A percentile compares a stretch with the other conserved stretches of the same genome.
Evolutionary conservation across 1,140 invertebrate genomes (phyloP).

Genomic region (Agrypnia vestita): DNA sequence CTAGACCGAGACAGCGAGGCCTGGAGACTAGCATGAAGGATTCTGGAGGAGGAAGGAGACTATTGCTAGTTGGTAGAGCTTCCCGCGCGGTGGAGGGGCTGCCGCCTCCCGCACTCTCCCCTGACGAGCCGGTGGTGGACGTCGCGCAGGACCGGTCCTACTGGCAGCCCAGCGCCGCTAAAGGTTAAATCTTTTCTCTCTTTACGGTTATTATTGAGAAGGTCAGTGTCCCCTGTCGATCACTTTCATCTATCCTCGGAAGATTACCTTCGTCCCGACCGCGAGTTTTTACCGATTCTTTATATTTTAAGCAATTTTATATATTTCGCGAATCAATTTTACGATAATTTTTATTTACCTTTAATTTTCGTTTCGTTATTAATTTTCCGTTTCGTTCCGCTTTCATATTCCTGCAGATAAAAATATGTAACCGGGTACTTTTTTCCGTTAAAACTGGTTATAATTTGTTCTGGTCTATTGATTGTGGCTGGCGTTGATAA

Average conservation of each 20-base stretch:
- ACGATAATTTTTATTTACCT: too few species aligned
- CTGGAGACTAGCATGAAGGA: constrained; percentile 47
- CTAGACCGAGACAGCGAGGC: not conserved
- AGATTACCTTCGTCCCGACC: constrained; percentile 14
- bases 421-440: too few species aligned
- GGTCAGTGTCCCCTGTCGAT: not conserved
- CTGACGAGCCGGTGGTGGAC: constrained; percentile 70
- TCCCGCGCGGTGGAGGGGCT: constrained; percentile 69
- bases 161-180: constrained; percentile 62
- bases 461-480: too few species aligned
- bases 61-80: constrained; percentile 65
- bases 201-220: not conserved
- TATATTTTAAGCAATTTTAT: not conserved
- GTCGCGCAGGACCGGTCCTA: constrained; percentile 71
- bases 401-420: too few species aligned
- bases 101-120: constrained; percentile 67
- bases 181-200: constrained; percentile 25
- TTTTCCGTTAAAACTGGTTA: too few species aligned
- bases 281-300: not conserved
- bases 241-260: not conserved
- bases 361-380: too few species aligned
- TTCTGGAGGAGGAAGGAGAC: constrained; percentile 38
- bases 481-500: too few species aligned
- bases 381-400: too few species aligned
- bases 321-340: not conserved